Conservation (phyloP, 2,888 invertebrate genomes). For the Drosophila meridiana region DNA sequence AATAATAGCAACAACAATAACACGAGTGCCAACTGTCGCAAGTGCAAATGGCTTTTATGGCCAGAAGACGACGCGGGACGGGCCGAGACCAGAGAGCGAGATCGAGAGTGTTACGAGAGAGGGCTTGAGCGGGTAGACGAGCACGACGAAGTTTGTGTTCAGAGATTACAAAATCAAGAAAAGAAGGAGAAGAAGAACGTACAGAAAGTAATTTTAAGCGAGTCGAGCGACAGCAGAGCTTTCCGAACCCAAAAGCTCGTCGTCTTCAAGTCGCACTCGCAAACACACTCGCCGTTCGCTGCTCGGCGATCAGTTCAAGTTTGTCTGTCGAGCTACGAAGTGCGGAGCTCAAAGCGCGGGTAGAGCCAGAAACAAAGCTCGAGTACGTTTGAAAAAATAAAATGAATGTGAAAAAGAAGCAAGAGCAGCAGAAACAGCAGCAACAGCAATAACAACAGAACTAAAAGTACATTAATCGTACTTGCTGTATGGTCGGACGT, state of each 20-base stretch:
- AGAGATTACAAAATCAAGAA: conserved; percentile 46
- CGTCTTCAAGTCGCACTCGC: conserved; percentile 56
- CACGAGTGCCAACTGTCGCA: conserved; percentile 71
- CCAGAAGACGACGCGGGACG: conserved; percentile 54
- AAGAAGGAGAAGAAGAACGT: conserved; percentile 31
- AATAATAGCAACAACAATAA: conserved; percentile 42
- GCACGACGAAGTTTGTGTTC: conserved; percentile 34
- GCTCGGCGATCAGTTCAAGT: conserved; percentile 64
- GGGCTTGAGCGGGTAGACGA: conserved; percentile 21
- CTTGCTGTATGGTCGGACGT: conserved; percentile 21
- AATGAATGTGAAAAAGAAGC: conserved; percentile 19
- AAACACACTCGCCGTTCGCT: conserved; percentile 10
- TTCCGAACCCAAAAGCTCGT: conserved; percentile 52
- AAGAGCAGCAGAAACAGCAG: conserved; percentile 13
- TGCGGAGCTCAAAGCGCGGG: conserved; percentile 36
- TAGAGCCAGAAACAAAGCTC: conserved; percentile 36
- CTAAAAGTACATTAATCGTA: conserved; percentile 41
- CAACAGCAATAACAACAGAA: conserved; percentile 28
- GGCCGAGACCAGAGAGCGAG: conserved; percentile 23
- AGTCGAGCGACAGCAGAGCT: conserved; percentile 46
- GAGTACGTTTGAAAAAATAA: conserved; percentile 31
- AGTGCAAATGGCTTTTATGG: conserved; percentile 72
- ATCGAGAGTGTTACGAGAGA: conserved; percentile 22
- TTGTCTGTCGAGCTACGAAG: conserved; percentile 65
- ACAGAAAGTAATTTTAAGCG: conserved; percentile 24